Conservation (phyloP, 2,113 vertebrate genomes). For the Zosterops pallidus region DNA sequence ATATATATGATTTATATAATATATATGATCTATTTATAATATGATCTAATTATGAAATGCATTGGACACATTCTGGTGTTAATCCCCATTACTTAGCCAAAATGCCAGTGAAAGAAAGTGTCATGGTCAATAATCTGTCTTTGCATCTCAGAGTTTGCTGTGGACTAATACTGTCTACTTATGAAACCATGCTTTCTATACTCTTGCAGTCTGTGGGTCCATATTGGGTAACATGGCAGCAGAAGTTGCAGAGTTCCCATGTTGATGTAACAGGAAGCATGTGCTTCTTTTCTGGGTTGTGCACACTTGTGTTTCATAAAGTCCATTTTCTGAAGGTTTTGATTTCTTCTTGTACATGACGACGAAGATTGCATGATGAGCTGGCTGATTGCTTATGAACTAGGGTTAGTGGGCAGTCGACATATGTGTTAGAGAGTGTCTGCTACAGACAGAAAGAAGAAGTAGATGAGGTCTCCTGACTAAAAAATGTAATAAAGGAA, state of each 20-base stretch:
- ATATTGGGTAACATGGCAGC: not conserved
- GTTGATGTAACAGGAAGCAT: not conserved
- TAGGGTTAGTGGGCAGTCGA: not conserved
- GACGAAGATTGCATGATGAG: not conserved
- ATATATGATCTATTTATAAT: not conserved
- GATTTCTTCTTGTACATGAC: not conserved
- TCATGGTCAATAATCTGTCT: not conserved
- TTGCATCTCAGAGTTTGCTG: not conserved
- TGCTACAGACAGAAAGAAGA: not conserved
- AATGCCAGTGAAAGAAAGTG: not conserved
- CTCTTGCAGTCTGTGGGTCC: not conserved
- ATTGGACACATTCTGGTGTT: not conserved
- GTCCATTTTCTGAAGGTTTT: not conserved
- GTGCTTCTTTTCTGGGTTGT: not conserved
- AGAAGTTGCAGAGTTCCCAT: not conserved
- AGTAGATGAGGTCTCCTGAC: not conserved
- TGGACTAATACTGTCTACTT: not conserved
- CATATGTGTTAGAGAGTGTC: not conserved
- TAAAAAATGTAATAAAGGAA: not conserved
- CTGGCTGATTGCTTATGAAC: not conserved
- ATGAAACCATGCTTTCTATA: not conserved
- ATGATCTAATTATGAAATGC: not conserved
- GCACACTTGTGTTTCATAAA: not conserved
- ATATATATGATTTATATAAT: not conserved
- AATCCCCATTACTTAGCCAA: not conserved